These are phyloP conservation scores for Tetranychus truncatus DNA, from an alignment of 2,888 invertebrate species.

Conservation along the genomic window DNA sequence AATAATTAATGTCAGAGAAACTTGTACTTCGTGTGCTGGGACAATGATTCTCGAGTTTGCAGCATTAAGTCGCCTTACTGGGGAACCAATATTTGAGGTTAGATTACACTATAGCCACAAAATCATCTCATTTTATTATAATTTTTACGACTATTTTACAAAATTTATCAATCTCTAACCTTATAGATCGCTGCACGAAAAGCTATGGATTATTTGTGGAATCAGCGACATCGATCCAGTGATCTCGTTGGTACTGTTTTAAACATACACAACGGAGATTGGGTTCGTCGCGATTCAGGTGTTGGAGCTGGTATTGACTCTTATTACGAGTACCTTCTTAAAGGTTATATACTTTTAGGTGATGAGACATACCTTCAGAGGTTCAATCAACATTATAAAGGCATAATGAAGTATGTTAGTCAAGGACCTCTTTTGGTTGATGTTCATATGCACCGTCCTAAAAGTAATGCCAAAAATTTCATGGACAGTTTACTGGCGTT, in stretches of 20 bases:
- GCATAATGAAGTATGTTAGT: conserved; percentile 90
- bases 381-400: conserved; percentile 85
- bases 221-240: conserved; percentile 65
- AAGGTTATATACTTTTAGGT: conserved; percentile 77
- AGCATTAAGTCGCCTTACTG: conserved; percentile 69
- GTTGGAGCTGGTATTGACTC: conserved; percentile 99
- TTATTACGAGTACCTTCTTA: conserved; percentile 93
- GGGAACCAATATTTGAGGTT: conserved; percentile 51
- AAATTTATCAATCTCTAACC: conserved; percentile 36
- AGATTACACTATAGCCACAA: background rate
- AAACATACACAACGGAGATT: conserved; percentile 93
- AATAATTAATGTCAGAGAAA: conserved; percentile 58
- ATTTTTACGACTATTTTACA: conserved; percentile 6
- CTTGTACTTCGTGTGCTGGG: conserved; percentile 94
- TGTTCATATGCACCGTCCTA: conserved; percentile 83
- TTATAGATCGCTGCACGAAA: conserved; percentile 46
- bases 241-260: conserved; percentile 94
- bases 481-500: conserved; percentile 95
- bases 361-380: conserved; percentile 82
- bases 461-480: conserved; percentile 78
- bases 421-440: conserved; percentile 85
- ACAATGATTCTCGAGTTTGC: conserved; percentile 84
- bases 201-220: conserved; percentile 93
- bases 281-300: conserved; percentile 87
- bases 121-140: background rate